Evolutionary conservation across 2,797 vertebrate species (phyloP).

Genomic region (Enteromius treurensis): DNA sequence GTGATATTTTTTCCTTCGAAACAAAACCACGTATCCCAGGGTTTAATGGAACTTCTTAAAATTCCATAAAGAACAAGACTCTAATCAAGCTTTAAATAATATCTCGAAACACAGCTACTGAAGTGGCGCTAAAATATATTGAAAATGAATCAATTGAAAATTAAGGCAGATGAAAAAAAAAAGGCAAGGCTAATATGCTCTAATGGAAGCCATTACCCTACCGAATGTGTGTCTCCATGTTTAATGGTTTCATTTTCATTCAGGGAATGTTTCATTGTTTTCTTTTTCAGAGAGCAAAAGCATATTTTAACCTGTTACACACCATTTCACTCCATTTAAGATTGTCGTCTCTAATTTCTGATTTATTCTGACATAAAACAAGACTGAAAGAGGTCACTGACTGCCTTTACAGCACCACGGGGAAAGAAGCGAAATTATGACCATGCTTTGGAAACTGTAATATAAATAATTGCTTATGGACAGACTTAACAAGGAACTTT

Average conservation of each 20-base stretch:
- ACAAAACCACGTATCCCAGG: slow-evolving; percentile 68
- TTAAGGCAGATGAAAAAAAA: slow-evolving; percentile 61
- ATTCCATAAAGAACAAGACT: slow-evolving; percentile 74
- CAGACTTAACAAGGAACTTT: not conserved
- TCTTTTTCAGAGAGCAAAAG: slow-evolving; percentile 50
- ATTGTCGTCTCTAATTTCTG: slow-evolving; percentile 57
- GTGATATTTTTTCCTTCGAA: slow-evolving; percentile 61
- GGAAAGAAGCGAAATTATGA: slow-evolving; percentile 5
- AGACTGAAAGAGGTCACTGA: slow-evolving; percentile 42
- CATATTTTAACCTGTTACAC: slow-evolving; percentile 64
- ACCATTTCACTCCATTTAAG: slow-evolving; percentile 71
- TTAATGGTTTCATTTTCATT: slow-evolving; percentile 63
- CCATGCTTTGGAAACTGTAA: slow-evolving; percentile 10
- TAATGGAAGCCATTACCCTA: slow-evolving; percentile 65
- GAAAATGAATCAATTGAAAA: slow-evolving; percentile 69
- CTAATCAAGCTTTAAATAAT: slow-evolving; percentile 73
- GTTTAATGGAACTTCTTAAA: slow-evolving; percentile 70
- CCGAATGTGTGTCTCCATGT: slow-evolving; percentile 61
- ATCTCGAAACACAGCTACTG: slow-evolving; percentile 68
- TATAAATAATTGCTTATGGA: not conserved
- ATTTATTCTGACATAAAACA: slow-evolving; percentile 53
- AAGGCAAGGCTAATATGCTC: slow-evolving; percentile 61
- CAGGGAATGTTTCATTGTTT: slow-evolving; percentile 55
- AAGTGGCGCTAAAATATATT: slow-evolving; percentile 68
- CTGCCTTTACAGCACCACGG: not conserved